Base-by-base conservation (phyloP, 1,140 invertebrate species). In the Macrosteles quadrilineatus region DNA sequence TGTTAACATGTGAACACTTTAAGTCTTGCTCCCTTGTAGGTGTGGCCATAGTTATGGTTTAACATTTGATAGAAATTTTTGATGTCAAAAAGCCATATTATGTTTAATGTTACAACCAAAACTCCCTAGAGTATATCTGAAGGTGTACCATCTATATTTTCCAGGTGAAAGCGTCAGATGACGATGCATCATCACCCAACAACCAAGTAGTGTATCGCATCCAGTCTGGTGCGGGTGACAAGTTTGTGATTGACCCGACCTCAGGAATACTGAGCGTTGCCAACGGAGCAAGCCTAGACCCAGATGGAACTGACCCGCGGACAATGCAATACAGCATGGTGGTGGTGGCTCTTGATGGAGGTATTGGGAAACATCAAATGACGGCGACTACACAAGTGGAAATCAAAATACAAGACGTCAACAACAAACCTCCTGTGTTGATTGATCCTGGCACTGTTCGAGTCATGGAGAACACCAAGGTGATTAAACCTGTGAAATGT, bases 201-300 rank as follows among this genome's bases (percentile, higher is more conserved):
- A 96, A 94, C 78, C 85, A 87, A 64, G 81, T 98, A 0, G 91
- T 94, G 2, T 97, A 98, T 79, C 85, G 93, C 71, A 94, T 98
- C 55, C 88, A 91, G 77, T 86, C 86, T 70, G 96, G 96, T 3
- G 93, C 93, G 1, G 87, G 87, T 27, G 96, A 97, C 77, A 98
- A 97, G 82, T 98, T 98, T 80, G 87, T 93, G 0, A 94, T 98
- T 11, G 90, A 93, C 75, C 85, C 92, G 0, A 88, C 90, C 74
- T 87, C 86, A 0, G 96, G 96, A 0, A 83, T 91, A 0, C 90
- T 98, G 32, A 87, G 88, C n/a, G 90, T 97, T 0, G 91, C 95
- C 0, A 83, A 87, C 12, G 95, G 93, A 0, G 94, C 95, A 0
- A 89, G 87, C 72, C 85, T 98, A 47, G 95, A 98, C 84, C 93